Base-by-base conservation (phyloP, 2,888 invertebrate genomes). In the Cephus spinipes region DNA sequence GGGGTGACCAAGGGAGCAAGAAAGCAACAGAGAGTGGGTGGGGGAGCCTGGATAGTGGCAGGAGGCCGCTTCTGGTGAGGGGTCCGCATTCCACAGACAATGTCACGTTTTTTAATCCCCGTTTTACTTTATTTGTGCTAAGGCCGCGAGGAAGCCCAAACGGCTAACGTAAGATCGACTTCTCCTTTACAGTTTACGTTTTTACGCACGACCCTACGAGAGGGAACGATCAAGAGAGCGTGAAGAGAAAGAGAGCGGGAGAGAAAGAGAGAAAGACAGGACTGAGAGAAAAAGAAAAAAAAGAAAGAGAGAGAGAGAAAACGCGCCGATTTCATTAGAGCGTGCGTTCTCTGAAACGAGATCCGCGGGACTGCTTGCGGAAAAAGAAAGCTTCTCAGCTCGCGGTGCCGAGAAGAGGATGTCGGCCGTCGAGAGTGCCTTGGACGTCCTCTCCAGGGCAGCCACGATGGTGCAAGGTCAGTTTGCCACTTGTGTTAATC, bases 381-480 rank as follows among this genome's bases (percentile, higher is more conserved):
- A 76, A 69, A 77, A 79, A 71, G 74, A 80, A 80, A 77, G 55
- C 55, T 55, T 55, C 55, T 55, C 23, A 55, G 55, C 76, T 77
- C 78, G 76, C 73, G 71, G 32, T 71, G 71, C 32, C 32, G 32
- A 33, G 71, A 79, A 76, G 84, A 86, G 85, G 86, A 95, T 95
- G 95, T 95, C 95, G 92, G 94, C 94, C 87, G 94, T 96, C 91
- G 97, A 97, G 93, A 95, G 96, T 80, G 96, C 97, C 81, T 92
- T 97, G 91, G 97, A 97, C 90, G 97, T 97, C 85, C 93, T 97
- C 84, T 97, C 97, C 84, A 94, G 97, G 88, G 97, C 97, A 81
- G 97, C 97, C 33, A 97, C 97, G 33, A 97, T 97, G 97, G 95
- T 97, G 85, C 96, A 96, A 92, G 96, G 91, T 91, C 85, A 87